Percentiles rank a stretch among this genome's conserved stretches.
Conservation (phyloP, 2,797 vertebrate species). For the Pristis pectinata region DNA sequence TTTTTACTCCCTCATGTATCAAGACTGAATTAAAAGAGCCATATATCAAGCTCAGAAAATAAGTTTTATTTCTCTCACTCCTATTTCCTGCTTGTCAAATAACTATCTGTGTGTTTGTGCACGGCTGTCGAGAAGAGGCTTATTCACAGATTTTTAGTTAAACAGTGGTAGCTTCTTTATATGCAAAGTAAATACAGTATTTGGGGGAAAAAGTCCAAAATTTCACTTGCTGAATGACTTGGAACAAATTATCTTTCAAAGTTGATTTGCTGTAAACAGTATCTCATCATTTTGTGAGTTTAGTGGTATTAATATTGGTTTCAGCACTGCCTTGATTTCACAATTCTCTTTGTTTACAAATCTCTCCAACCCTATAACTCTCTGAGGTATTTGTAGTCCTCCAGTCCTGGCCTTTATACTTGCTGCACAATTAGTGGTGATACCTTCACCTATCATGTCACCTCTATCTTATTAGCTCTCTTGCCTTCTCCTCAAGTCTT, state of each 20-base stretch:
- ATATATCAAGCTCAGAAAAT: neutral
- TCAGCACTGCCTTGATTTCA: no score
- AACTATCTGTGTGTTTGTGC: neutral
- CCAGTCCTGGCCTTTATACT: no score
- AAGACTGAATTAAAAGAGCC: neutral
- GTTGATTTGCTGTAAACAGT: neutral
- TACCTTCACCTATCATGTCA: no score
- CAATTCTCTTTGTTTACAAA: no score
- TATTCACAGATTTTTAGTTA: neutral
- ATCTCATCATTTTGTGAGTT: neutral
- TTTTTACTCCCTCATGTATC: neutral
- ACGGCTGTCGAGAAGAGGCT: neutral
- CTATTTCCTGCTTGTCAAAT: neutral
- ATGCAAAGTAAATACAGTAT: neutral
- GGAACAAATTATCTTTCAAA: neutral
- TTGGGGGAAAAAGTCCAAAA: neutral
- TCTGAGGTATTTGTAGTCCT: no score
- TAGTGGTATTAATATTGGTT: no score
- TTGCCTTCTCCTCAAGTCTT: no score
- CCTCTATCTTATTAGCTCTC: no score
- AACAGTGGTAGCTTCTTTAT: neutral
- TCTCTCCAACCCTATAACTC: no score
- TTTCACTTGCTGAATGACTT: neutral
- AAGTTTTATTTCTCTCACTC: neutral
- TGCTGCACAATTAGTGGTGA: no score